Percentiles rank a stretch among this genome's conserved stretches.
phyloP scores from a whole-genome alignment of 2,113 vertebrate genomes.

The Oxygymnocypris stewartii region DNA sequence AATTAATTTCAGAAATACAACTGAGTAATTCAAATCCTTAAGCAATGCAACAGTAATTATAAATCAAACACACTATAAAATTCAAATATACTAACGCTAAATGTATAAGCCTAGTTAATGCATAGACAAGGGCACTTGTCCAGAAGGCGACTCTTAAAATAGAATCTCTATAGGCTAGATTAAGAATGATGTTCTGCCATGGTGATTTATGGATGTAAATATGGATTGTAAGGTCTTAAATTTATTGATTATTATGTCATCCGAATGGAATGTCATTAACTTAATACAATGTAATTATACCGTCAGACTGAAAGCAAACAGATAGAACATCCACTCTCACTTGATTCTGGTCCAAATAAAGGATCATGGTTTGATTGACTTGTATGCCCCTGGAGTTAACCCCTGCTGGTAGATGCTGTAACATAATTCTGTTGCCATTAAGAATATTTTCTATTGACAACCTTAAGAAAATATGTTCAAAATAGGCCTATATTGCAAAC shows the following conservation, averaged over 20 bases:
- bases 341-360: slow-evolving; percentile 21
- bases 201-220: not conserved
- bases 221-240: slow-evolving; percentile 3
- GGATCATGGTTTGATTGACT: not conserved
- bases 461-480: not conserved
- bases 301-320: not conserved
- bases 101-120: not conserved
- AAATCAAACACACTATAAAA: no score
- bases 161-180: not conserved
- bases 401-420: not conserved
- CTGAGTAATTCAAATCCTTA: no score
- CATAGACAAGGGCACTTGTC: not conserved
- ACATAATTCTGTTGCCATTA: not conserved
- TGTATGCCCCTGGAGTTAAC: not conserved
- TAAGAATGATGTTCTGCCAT: slow-evolving; percentile 16
- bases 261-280: slow-evolving; percentile 5
- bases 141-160: not conserved
- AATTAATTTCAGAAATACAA: no score
- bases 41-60: no score
- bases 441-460: not conserved
- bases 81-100: not conserved
- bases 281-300: slow-evolving; percentile 28
- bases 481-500: not conserved
- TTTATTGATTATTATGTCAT: slow-evolving; percentile 21
- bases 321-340: slow-evolving; percentile 9